Percentiles rank a stretch among this genome's conserved stretches.
Conservation (phyloP, 2,797 vertebrate genomes). For the Manis pentadactyla region DNA sequence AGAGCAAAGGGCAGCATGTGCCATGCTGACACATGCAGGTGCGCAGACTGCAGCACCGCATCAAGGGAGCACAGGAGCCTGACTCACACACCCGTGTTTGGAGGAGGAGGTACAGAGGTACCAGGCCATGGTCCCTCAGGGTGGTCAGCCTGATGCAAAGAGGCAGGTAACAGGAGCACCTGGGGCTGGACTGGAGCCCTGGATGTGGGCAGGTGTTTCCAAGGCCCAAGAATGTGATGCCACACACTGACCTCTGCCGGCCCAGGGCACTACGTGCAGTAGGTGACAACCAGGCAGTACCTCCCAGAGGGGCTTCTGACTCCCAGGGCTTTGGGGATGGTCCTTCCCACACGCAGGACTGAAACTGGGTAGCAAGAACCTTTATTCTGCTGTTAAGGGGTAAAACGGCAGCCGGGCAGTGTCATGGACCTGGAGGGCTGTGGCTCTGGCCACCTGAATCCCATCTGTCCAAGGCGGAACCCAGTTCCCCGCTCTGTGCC, state of each 20-base stretch:
- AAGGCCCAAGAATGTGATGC: background rate
- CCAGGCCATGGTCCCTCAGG: background rate
- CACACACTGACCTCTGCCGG: background rate
- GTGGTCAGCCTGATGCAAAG: too few species aligned
- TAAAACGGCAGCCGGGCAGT: background rate
- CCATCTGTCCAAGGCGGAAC: background rate
- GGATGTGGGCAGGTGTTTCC: background rate
- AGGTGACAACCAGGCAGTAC: background rate
- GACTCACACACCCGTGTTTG: background rate
- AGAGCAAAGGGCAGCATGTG: too few species aligned
- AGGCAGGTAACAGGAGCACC: background rate
- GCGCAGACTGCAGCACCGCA: too few species aligned
- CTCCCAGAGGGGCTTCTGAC: background rate
- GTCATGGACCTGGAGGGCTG: background rate
- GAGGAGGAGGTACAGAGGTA: background rate
- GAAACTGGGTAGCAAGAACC: background rate
- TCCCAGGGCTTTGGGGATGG: background rate
- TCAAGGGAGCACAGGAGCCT: background rate
- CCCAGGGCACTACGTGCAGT: background rate
- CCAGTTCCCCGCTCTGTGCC: background rate
- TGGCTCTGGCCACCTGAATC: background rate
- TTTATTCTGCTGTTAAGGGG: conserved; percentile 39
- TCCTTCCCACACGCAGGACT: background rate
- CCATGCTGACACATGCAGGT: too few species aligned
- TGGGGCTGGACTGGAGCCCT: background rate